phyloP scores from a whole-genome alignment of 92 coral and sea anemone genomes.

The Porites divaricata region DNA sequence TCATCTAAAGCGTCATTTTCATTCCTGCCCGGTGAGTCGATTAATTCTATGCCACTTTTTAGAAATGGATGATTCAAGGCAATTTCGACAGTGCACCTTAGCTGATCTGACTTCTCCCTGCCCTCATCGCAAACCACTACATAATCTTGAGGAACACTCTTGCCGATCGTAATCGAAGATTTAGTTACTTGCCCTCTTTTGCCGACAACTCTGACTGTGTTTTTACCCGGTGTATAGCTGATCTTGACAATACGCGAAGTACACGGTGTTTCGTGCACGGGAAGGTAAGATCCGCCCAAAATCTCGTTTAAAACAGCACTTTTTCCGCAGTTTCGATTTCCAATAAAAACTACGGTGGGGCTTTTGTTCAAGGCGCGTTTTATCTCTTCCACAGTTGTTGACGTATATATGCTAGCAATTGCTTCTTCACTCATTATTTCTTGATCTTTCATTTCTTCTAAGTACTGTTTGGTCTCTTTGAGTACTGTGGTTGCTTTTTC shows the following conservation, averaged over 20 bases:
- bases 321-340: conserved; percentile 76
- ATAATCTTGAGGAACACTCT: conserved; percentile 9
- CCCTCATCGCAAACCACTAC: conserved; percentile 46
- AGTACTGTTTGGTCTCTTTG: no score
- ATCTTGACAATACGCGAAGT: conserved; percentile 69
- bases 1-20: conserved; percentile 60
- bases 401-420: no score
- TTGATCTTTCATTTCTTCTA: no score
- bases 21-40: conserved; percentile 73
- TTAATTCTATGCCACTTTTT: conserved; percentile 65
- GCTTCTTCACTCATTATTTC: no score
- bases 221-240: conserved; percentile 28
- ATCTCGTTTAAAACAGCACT: conserved; percentile 66
- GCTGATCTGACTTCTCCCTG: conserved; percentile 15
- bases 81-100: conserved; percentile 57
- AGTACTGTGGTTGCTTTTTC: no score
- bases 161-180: background rate
- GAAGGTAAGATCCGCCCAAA: conserved; percentile 28
- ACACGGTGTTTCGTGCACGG: conserved; percentile 65
- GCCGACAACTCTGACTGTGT: conserved; percentile 29
- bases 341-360: conserved; percentile 67
- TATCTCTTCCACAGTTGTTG: conserved; percentile 17
- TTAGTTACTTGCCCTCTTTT: background rate
- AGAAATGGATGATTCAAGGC: conserved; percentile 59
- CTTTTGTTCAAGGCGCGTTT: conserved; percentile 53